Conservation (phyloP, 2,888 invertebrate species). For the Drosophila mimetica region DNA sequence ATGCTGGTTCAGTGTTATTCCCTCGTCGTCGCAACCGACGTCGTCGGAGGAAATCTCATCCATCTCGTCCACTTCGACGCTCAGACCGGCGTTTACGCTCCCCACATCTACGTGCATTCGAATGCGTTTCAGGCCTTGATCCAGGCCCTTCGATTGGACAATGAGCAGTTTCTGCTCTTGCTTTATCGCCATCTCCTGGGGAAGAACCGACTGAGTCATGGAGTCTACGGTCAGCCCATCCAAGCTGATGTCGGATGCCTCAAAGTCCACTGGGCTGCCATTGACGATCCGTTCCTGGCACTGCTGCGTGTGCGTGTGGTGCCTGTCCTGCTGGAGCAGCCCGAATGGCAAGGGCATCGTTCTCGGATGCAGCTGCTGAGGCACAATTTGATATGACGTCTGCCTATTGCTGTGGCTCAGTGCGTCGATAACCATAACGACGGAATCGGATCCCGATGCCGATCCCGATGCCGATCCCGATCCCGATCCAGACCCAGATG, state of each 20-base stretch:
- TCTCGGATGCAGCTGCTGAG: constrained; percentile 56
- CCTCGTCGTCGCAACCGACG: constrained; percentile 54
- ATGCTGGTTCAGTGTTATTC: constrained; percentile 79
- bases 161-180: constrained; percentile 79
- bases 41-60: constrained; percentile 76
- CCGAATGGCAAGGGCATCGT: constrained; percentile 55
- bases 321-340: constrained; percentile 34
- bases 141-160: constrained; percentile 33
- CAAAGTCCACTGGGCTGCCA: constrained; percentile 75
- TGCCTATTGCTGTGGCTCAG: constrained; percentile 63
- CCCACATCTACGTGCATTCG: constrained; percentile 46
- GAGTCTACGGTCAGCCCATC: constrained; percentile 72
- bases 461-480: constrained; percentile 22
- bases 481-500: constrained; percentile 22
- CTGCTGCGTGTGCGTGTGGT: constrained; percentile 59
- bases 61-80: constrained; percentile 31
- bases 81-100: constrained; percentile 41
- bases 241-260: constrained; percentile 73
- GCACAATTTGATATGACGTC: constrained; percentile 65
- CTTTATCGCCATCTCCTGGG: constrained; percentile 73
- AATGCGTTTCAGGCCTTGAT: constrained; percentile 20
- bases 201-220: constrained; percentile 49
- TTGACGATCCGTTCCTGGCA: constrained; percentile 52
- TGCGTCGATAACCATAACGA: constrained; percentile 83
- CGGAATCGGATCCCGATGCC: constrained; percentile 62